Conservation (phyloP, 2,888 invertebrate genomes). For the Mythimna loreyi region DNA sequence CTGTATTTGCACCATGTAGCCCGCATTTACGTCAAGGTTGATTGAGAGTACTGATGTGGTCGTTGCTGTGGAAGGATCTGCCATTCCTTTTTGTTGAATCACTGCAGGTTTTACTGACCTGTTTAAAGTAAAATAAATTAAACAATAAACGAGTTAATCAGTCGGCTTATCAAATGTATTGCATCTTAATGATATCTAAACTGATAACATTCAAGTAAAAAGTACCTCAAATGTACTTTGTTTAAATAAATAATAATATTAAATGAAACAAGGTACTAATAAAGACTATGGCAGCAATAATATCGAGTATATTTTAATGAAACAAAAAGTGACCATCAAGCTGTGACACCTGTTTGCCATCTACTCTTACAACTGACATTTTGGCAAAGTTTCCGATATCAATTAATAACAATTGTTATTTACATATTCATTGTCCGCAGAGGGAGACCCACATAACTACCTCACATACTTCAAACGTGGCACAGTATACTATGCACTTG, state of each 20-base stretch:
- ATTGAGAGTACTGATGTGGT: background rate
- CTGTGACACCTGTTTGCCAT: constrained; percentile 14
- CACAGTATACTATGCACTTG: constrained; percentile 98
- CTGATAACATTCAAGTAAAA: constrained; percentile 22
- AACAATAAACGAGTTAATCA: background rate
- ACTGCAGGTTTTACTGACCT: background rate
- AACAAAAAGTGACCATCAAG: background rate
- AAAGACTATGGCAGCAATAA: background rate
- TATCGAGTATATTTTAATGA: background rate
- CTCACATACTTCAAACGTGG: constrained; percentile 98
- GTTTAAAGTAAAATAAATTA: background rate
- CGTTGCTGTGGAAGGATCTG: no score
- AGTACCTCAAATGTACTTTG: constrained; percentile 2
- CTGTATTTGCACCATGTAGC: constrained; percentile 14
- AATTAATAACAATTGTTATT: background rate
- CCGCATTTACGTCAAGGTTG: background rate
- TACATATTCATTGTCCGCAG: constrained; percentile 86
- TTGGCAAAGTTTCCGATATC: constrained; percentile 29
- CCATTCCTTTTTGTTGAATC: background rate
- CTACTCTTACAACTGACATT: constrained; percentile 2
- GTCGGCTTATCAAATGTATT: background rate
- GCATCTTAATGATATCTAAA: constrained; percentile 6
- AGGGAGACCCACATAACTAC: constrained; percentile 98
- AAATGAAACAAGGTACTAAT: background rate
- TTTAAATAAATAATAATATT: background rate